These are phyloP conservation scores for Sterna hirundo DNA, from an alignment of 2,113 vertebrate genomes.

Conservation along the genomic window DNA sequence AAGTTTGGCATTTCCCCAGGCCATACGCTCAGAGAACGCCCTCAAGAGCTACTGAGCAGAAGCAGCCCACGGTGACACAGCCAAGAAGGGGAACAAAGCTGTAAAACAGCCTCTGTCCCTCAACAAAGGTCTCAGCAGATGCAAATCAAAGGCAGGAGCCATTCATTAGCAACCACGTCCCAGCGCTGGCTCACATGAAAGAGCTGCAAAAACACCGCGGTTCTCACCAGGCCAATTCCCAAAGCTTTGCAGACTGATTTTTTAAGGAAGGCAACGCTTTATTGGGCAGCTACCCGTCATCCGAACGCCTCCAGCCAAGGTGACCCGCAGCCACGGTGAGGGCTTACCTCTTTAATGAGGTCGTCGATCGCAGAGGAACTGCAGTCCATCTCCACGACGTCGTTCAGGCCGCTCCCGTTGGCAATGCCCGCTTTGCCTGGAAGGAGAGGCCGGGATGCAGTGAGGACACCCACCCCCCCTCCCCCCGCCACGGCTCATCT, in stretches of 20 bases:
- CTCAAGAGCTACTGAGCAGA: neutral
- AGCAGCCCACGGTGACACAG: neutral
- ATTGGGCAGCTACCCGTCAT: fast-evolving
- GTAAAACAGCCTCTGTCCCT: neutral
- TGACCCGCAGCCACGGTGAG: fast-evolving
- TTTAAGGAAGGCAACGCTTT: fast-evolving
- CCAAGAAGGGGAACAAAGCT: neutral
- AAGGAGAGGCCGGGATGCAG: neutral
- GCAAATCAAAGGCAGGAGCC: neutral
- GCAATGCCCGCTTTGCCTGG: constrained; percentile 76
- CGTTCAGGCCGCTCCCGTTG: constrained; percentile 59
- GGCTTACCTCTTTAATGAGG: constrained; percentile 86
- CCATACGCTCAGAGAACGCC: neutral
- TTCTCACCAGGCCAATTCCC: neutral
- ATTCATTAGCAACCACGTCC: fast-evolving
- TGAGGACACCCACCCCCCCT: neutral
- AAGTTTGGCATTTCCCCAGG: neutral
- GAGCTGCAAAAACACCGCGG: fast-evolving
- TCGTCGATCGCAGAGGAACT: constrained; percentile 84
- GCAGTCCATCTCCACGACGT: constrained; percentile 84
- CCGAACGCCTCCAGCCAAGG: neutral
- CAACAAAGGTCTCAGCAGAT: fast-evolving
- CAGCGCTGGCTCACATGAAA: fast-evolving
- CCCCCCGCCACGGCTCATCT: fast-evolving
- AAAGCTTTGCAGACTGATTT: fast-evolving